Evolutionary conservation across 2,888 invertebrate genomes (phyloP).

Genomic region (Eupithecia abbreviata): DNA sequence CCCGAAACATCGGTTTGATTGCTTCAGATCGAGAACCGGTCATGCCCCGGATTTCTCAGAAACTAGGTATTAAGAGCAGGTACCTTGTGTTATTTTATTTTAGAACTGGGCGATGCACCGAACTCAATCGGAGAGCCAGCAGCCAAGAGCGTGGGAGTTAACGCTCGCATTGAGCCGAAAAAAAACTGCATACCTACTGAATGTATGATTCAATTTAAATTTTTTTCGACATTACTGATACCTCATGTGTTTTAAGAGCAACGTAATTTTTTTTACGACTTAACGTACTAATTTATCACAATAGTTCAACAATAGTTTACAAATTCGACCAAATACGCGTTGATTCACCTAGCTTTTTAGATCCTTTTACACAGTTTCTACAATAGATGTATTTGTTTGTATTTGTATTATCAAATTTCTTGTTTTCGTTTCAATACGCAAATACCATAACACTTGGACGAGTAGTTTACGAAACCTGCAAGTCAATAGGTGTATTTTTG

Average conservation of each 20-base stretch:
- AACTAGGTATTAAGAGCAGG: conserved; percentile 75
- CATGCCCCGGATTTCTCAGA: conserved; percentile 63
- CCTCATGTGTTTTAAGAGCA: neutral
- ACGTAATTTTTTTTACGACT: neutral
- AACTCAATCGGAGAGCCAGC: conserved; percentile 72
- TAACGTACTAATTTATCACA: neutral
- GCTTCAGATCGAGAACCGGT: conserved; percentile 46
- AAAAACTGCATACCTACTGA: conserved; percentile 24
- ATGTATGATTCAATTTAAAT: conserved; percentile 1
- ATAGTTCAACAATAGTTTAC: neutral
- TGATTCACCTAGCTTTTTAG: no score
- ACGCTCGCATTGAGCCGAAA: conserved; percentile 40
- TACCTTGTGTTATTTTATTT: conserved; percentile 71
- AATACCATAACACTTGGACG: neutral
- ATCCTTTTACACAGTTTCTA: no score
- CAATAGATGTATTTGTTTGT: no score
- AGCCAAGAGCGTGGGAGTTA: conserved; percentile 78
- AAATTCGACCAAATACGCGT: neutral
- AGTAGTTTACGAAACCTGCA: neutral
- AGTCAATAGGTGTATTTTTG: neutral
- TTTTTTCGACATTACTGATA: neutral
- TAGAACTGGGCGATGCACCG: conserved; percentile 73
- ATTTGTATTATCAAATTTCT: no score
- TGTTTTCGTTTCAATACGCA: neutral
- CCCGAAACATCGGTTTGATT: conserved; percentile 30